Conservation (phyloP, 2,888 invertebrate genomes). For the Liodrosophila aerea region DNA sequence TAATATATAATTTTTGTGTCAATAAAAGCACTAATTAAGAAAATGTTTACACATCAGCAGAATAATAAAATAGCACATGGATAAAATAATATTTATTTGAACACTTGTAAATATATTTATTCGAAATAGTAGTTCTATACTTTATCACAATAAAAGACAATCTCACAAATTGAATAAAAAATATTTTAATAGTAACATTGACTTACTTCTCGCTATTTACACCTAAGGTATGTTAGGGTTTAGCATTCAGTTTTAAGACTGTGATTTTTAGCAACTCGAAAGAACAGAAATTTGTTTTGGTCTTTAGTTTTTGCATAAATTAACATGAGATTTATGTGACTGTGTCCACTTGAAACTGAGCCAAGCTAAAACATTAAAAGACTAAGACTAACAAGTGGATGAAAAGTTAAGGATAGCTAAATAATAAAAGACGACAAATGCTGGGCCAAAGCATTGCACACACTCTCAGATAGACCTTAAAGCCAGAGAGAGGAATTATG, state of each 20-base stretch:
- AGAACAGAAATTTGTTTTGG: conserved; percentile 72
- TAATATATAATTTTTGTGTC: too few relatives aligned
- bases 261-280: conserved; percentile 1
- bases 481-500: conserved; percentile 18
- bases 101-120: too few relatives aligned
- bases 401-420: conserved; percentile 51
- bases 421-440: conserved; percentile 31
- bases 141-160: too few relatives aligned
- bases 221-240: conserved; percentile 11
- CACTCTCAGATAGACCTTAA: conserved; percentile 37
- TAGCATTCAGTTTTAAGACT: not conserved
- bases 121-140: too few relatives aligned
- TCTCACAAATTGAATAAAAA: not conserved
- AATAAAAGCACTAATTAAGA: too few relatives aligned
- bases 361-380: conserved; percentile 39
- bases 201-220: too few relatives aligned
- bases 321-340: conserved; percentile 74
- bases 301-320: conserved; percentile 76
- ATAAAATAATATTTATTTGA: too few relatives aligned
- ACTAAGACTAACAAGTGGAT: conserved; percentile 61
- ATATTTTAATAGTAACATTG: not conserved
- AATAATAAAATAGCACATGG: too few relatives aligned
- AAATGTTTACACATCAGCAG: too few relatives aligned
- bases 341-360: conserved; percentile 67
- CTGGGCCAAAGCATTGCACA: conserved; percentile 10